These are phyloP conservation scores for Antigone vipio DNA, from an alignment of 2,113 vertebrate species.

Conservation along the genomic window DNA sequence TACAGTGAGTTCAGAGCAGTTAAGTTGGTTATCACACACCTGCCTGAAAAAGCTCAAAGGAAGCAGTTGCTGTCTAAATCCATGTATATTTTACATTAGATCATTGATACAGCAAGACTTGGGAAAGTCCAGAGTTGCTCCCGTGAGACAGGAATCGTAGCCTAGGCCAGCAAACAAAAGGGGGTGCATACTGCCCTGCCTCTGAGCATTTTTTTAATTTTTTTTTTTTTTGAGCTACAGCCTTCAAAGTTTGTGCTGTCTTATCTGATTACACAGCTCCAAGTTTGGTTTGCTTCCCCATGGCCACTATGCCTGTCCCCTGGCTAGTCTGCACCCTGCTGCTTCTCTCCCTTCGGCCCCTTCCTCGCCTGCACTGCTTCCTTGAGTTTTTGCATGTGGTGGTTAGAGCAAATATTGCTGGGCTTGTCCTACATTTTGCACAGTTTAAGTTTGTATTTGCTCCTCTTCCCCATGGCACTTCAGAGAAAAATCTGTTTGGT, in stretches of 20 bases:
- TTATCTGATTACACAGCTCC: not conserved
- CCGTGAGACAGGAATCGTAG: not conserved
- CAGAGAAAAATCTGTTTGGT: not conserved
- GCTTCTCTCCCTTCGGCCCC: not conserved
- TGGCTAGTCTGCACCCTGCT: fast-evolving
- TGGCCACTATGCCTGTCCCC: not conserved
- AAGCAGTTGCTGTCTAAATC: not conserved
- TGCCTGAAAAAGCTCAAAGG: not conserved
- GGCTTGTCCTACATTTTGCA: not conserved
- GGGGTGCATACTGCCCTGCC: not conserved
- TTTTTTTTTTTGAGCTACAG: not conserved
- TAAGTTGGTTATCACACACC: not conserved
- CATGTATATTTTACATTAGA: not conserved
- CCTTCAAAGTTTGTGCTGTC: not conserved
- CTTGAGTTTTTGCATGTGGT: not conserved
- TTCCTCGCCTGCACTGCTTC: not conserved
- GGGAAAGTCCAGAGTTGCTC: not conserved
- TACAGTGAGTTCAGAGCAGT: not conserved
- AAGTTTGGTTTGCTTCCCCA: not conserved
- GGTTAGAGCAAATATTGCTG: not conserved
- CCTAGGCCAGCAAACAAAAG: not conserved
- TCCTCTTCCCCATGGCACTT: not conserved
- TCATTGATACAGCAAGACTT: not conserved
- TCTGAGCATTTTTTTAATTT: not conserved
- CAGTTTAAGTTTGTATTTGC: not conserved